Percentiles rank a stretch among this genome's conserved stretches.
Conservation (phyloP, 2,888 invertebrate species). For the Phaedon cochleariae region DNA sequence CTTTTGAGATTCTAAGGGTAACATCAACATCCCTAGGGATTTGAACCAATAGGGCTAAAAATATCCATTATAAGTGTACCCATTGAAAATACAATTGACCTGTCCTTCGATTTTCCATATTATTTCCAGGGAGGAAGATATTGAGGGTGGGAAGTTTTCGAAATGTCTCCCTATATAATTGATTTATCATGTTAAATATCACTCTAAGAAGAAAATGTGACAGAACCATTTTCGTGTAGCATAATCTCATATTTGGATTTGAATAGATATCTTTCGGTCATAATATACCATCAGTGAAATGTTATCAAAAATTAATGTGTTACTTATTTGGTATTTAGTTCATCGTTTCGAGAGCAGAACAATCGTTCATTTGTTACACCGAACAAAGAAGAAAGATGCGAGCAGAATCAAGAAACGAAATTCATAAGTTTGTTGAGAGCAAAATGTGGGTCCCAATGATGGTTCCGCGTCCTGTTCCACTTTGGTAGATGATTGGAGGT, state of each 20-base stretch:
- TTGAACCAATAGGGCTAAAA: neutral
- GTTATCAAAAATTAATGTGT: no score
- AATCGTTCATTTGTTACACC: neutral
- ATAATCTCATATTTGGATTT: no score
- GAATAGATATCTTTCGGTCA: no score
- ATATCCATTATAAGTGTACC: slow-evolving; percentile 1
- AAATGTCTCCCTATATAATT: no score
- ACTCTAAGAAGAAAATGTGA: no score
- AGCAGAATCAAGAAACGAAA: neutral
- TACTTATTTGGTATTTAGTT: neutral
- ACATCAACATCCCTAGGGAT: no score
- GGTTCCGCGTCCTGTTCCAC: slow-evolving; percentile 18
- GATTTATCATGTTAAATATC: no score
- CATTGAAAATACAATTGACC: neutral
- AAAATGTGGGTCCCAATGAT: slow-evolving; percentile 7
- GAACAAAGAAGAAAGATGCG: neutral
- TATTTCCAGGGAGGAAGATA: neutral
- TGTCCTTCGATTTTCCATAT: slow-evolving; percentile 2
- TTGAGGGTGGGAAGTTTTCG: neutral
- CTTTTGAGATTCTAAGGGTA: no score
- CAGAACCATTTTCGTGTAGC: no score
- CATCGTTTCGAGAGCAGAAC: neutral
- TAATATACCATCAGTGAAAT: no score
- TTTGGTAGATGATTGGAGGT: slow-evolving; percentile 1
- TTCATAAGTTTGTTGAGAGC: neutral